These are phyloP conservation scores for Chaenocephalus aceratus DNA, from an alignment of 2,113 vertebrate species.

Conservation along the genomic window DNA sequence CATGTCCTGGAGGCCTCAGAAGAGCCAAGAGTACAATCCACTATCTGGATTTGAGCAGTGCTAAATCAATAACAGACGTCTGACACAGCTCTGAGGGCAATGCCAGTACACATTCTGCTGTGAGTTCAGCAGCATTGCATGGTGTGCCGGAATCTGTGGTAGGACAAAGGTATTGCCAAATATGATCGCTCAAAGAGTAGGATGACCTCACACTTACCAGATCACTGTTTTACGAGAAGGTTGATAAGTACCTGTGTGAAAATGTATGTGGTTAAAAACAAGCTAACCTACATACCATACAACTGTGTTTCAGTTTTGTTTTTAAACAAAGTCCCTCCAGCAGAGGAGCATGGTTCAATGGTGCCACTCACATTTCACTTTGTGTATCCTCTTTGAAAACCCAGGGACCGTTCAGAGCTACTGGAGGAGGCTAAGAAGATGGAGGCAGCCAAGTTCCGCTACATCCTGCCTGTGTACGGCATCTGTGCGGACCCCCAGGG, in stretches of 20 bases:
- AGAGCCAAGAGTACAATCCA: constrained; percentile 4
- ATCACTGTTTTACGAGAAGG: constrained; percentile 40
- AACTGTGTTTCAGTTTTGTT: neutral
- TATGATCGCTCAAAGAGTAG: constrained; percentile 22
- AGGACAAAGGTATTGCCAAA: constrained; percentile 13
- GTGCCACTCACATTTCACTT: neutral
- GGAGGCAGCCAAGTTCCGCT: constrained; percentile 98
- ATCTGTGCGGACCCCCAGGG: constrained; percentile 94
- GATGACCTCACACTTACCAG: neutral
- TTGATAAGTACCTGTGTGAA: neutral
- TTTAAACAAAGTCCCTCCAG: neutral
- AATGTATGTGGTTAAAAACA: constrained; percentile 1
- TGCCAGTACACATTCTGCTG: constrained; percentile 7
- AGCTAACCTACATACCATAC: neutral
- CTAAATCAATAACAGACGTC: constrained; percentile 21
- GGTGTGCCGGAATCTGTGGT: constrained; percentile 27
- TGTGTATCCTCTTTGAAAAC: neutral
- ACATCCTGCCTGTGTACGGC: constrained; percentile 95
- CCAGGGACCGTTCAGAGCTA: constrained; percentile 92
- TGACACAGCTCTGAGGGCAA: neutral
- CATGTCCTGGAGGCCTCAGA: constrained; percentile 50
- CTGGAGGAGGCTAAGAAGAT: constrained; percentile 98
- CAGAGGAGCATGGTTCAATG: neutral
- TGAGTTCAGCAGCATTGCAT: neutral
- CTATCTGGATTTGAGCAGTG: neutral